phyloP scores from a whole-genome alignment of 1,140 invertebrate species.

The Drosophila serrata region DNA sequence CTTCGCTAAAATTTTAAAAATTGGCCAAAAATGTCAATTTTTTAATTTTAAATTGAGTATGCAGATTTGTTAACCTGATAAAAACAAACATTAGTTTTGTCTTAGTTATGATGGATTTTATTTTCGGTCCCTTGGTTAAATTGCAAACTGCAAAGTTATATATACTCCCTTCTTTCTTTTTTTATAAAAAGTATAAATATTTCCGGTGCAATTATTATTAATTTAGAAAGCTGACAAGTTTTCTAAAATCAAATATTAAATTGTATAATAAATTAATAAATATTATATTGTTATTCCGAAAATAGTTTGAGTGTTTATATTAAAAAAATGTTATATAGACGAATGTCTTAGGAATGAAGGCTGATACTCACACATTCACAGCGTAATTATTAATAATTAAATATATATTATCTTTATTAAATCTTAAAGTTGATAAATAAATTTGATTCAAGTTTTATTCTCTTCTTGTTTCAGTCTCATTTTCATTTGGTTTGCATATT shows the following conservation, averaged over 20 bases:
- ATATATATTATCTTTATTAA: background rate
- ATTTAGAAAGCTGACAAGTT: background rate
- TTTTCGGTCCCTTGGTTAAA: no score
- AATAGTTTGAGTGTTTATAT: no score
- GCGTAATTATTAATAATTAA: background rate
- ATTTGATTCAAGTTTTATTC: background rate
- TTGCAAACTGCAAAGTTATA: no score
- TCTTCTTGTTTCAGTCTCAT: constrained; percentile 3
- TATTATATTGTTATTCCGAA: background rate
- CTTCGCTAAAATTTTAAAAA: no score
- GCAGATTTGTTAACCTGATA: background rate
- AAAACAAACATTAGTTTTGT: no score
- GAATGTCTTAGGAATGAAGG: background rate
- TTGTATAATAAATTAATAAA: background rate
- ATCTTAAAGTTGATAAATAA: background rate
- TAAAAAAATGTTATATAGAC: background rate
- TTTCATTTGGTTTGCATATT: constrained; percentile 20
- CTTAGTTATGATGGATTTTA: no score
- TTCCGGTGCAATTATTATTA: no score
- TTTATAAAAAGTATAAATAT: no score
- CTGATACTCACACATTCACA: background rate
- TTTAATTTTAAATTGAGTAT: no score
- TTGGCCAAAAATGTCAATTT: no score
- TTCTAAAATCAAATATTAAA: background rate
- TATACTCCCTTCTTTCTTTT: no score